Conservation (phyloP, 2,113 vertebrate genomes). For the Stictonetta naevosa region DNA sequence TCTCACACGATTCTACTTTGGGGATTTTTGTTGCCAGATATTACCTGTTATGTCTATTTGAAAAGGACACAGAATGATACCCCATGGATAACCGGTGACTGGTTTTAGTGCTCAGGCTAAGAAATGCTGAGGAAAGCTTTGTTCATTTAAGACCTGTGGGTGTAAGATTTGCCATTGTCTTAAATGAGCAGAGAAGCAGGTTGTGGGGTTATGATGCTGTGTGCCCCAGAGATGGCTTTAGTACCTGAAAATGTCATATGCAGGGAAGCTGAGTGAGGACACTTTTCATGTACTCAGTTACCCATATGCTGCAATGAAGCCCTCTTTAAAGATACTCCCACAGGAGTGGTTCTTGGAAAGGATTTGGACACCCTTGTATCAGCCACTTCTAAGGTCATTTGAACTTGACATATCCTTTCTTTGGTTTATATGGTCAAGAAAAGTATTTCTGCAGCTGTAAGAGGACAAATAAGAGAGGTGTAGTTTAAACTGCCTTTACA, state of each 20-base stretch:
- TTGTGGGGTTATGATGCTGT: not conserved
- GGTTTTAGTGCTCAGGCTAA: not conserved
- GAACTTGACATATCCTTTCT: not conserved
- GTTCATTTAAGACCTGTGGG: not conserved
- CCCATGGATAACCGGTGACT: not conserved
- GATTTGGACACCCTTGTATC: not conserved
- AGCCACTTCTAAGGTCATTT: not conserved
- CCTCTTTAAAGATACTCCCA: not conserved
- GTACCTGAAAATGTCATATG: not conserved
- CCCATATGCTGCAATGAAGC: not conserved
- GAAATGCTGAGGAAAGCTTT: not conserved
- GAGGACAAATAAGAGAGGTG: not conserved
- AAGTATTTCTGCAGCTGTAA: not conserved
- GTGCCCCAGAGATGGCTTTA: not conserved
- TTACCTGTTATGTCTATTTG: not conserved
- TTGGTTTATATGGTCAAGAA: not conserved
- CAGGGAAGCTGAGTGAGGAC: not conserved
- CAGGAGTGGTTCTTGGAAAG: not conserved
- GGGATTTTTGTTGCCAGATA: not conserved
- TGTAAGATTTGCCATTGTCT: not conserved
- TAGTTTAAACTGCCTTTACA: not conserved
- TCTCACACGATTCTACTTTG: not conserved
- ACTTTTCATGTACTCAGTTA: not conserved
- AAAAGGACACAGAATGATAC: not conserved
- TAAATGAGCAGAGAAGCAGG: not conserved